phyloP scores from a whole-genome alignment of 2,888 invertebrate genomes.

The Falcaria lacertinaria region DNA sequence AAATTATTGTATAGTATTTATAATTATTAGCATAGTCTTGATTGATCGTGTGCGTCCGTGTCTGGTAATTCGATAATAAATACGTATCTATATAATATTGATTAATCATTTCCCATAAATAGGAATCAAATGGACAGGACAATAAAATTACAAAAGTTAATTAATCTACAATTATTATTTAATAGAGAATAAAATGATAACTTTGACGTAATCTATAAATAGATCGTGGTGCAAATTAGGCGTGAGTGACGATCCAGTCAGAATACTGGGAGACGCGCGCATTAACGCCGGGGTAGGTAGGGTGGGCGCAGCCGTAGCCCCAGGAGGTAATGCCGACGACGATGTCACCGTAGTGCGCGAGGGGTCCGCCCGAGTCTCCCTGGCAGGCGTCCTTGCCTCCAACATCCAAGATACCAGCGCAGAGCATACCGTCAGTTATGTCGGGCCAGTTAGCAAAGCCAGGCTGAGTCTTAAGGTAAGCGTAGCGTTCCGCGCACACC shows the following conservation, averaged over 20 bases:
- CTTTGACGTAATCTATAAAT: no score
- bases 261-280: constrained; percentile 53
- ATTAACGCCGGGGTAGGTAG: constrained; percentile 70
- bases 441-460: constrained; percentile 27
- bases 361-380: constrained; percentile 78
- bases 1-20: background rate
- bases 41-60: background rate
- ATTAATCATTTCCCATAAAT: no score
- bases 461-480: constrained; percentile 26
- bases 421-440: constrained; percentile 52
- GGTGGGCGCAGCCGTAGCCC: constrained; percentile 65
- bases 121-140: no score
- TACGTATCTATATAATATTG: no score
- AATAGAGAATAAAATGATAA: no score
- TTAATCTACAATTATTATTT: no score
- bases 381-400: constrained; percentile 57
- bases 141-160: no score
- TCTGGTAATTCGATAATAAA: no score
- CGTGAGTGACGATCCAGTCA: constrained; percentile 43
- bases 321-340: constrained; percentile 71
- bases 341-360: constrained; percentile 45
- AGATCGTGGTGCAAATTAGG: constrained; percentile 4
- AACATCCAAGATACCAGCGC: constrained; percentile 49
- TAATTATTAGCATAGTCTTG: background rate
- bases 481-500: constrained; percentile 47